Percentiles rank a stretch among this genome's conserved stretches.
Conservation (phyloP, 92 coral and sea anemone species). For the Zoanthus sansibaricus region DNA sequence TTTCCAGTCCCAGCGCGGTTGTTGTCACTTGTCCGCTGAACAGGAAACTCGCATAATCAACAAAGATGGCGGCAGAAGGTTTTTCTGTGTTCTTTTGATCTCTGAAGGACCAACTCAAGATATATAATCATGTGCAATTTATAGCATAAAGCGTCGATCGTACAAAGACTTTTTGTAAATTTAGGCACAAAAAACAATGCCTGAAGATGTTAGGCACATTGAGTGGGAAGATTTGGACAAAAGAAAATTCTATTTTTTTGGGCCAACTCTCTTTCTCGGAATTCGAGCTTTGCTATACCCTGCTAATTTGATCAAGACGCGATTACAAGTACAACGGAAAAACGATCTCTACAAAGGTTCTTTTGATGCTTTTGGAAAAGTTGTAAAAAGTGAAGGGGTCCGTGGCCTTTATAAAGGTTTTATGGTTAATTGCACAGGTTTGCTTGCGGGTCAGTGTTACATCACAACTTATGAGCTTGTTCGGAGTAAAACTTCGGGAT, state of each 20-base stretch:
- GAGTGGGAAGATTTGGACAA: slow-evolving; percentile 99
- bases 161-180: not conserved
- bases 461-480: slow-evolving; percentile 94
- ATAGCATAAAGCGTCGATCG: not conserved
- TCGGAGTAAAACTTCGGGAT: slow-evolving; percentile 75
- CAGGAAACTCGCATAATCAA: slow-evolving; percentile 14
- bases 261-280: slow-evolving; percentile 92
- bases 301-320: slow-evolving; percentile 90
- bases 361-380: slow-evolving; percentile 88
- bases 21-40: slow-evolving; percentile 10
- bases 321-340: slow-evolving; percentile 96
- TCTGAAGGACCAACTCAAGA: not conserved
- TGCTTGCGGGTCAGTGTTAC: slow-evolving; percentile 94
- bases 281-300: slow-evolving; percentile 91
- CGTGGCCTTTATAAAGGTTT: slow-evolving; percentile 97
- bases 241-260: slow-evolving; percentile 88
- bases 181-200: slow-evolving; percentile 63
- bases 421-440: slow-evolving; percentile 83
- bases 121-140: not conserved
- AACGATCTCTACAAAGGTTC: slow-evolving; percentile 92
- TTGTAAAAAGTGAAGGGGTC: slow-evolving; percentile 83
- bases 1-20: not conserved
- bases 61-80: slow-evolving; percentile 21
- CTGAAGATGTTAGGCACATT: slow-evolving; percentile 89
- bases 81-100: not conserved